Base-by-base conservation (phyloP, 2,113 vertebrate genomes). In the Lasiurus cinereus region DNA sequence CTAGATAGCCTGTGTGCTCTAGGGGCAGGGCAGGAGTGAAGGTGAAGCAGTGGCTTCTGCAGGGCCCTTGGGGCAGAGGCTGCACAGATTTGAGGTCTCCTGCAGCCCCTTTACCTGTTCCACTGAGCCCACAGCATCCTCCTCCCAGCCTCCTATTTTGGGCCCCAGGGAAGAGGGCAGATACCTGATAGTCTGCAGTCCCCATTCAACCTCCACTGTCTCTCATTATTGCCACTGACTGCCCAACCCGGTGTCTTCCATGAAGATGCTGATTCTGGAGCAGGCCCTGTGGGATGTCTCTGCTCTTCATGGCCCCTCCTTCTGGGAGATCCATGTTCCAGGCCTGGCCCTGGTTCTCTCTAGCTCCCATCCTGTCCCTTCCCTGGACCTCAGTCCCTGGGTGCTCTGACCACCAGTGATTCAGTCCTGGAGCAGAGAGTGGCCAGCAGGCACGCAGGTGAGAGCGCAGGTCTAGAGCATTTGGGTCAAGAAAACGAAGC, bases 391-490 rank as follows among this genome's bases (percentile, higher is more conserved):
- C 4, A 5, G 29, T 29, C 56, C 31, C 69, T 22, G 29, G 22
- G 73, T 1, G 10, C 67, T 86, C 19, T 21, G 46, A 36, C 2
- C 29, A 54, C 36, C 12, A 1, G 24, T 22, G 16, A 67, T 14
- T 31, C 3, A 4, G 48, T 2, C 8, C 4, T 2, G n/a, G 52
- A 79, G 62, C 13, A 48, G 5, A 50, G 48, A 27, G 24, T 18
- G 15, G 4, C 69, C 52, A 11, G 74, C 48, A 69, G 24, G 31
- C 29, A 10, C 0, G 4, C 16, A 18, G 18, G 12, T 11, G 62
- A 22, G 1, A 29, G 31, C 2, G 0, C 1, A 6, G 36, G 50
- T n/a, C 36, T n/a, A 13, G 5, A 4, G 2, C 0, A 0, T 29
- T 8, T 5, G 22, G 31, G 8, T 18, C 7, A n/a, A 39, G 18